Conservation (phyloP, 1,140 invertebrate genomes). For the Daktulosphaira vitifoliae region DNA sequence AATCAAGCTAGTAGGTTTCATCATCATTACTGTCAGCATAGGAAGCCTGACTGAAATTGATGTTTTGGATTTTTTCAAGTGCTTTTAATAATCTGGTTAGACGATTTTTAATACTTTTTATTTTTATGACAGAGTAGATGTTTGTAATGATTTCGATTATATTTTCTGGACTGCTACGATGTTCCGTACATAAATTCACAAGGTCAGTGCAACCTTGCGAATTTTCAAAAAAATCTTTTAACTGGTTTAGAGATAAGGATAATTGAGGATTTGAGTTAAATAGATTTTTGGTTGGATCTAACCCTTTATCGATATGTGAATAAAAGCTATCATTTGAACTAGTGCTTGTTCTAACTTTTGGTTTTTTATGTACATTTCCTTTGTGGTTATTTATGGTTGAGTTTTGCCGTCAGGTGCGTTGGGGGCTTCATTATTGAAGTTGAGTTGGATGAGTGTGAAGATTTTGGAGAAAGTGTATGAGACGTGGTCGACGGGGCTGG, state of each 20-base stretch:
- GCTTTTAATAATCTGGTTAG: conserved; percentile 15
- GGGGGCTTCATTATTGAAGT: background rate
- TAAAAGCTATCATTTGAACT: background rate
- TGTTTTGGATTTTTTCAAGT: background rate
- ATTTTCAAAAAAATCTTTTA: conserved; percentile 13
- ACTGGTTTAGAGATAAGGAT: conserved; percentile 7
- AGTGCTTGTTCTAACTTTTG: background rate
- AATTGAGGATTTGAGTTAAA: background rate
- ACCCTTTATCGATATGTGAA: background rate
- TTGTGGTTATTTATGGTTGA: too few relatives aligned
- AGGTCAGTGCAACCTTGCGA: background rate
- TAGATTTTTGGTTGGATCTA: background rate
- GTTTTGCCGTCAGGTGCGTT: too few relatives aligned
- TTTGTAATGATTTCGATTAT: conserved; percentile 6
- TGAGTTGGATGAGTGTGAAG: background rate
- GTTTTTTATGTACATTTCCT: background rate
- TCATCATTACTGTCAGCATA: background rate
- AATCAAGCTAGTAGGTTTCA: background rate
- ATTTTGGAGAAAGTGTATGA: background rate
- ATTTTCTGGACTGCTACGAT: background rate
- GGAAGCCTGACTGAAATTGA: background rate
- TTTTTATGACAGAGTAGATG: conserved; percentile 3
- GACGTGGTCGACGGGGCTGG: background rate
- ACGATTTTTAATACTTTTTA: conserved; percentile 5
- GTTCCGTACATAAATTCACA: background rate